Percentiles rank a stretch among this genome's conserved stretches.
These are phyloP conservation scores for Paguma larvata DNA, from an alignment of 2,797 vertebrate species.

Conservation along the genomic window DNA sequence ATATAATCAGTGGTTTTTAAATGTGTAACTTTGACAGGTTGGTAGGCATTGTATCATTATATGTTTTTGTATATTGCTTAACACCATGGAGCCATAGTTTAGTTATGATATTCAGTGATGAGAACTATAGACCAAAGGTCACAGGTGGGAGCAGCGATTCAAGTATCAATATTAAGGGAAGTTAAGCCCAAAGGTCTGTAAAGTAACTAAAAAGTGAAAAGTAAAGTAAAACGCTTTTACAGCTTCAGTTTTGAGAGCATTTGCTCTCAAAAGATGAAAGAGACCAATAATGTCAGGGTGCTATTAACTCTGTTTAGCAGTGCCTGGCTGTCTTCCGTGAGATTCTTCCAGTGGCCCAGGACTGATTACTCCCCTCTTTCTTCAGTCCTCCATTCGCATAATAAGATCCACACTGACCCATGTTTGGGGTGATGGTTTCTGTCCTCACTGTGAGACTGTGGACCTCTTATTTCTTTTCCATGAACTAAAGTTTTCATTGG, in stretches of 20 bases:
- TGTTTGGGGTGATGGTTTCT: conserved; percentile 17
- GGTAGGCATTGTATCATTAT: background rate
- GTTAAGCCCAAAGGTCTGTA: background rate
- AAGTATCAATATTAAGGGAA: conserved; percentile 18
- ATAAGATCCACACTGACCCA: background rate
- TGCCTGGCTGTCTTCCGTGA: background rate
- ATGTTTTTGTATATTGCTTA: background rate
- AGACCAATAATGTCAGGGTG: background rate
- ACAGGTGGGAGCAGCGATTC: background rate
- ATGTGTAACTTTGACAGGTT: background rate
- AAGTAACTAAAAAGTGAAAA: background rate
- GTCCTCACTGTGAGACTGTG: conserved; percentile 15
- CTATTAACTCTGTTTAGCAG: background rate
- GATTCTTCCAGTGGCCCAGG: background rate
- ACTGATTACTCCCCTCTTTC: background rate
- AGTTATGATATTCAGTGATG: background rate
- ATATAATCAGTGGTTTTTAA: conserved; percentile 8
- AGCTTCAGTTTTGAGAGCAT: background rate
- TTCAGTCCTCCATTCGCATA: background rate
- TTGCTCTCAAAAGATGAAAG: background rate
- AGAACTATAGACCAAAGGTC: background rate
- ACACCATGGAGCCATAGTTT: background rate
- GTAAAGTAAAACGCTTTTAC: background rate
- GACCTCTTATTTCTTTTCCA: conserved; percentile 48
- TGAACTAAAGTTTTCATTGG: conserved; percentile 67